A percentile compares a stretch with the other conserved stretches of the same genome.
Evolutionary conservation across 2,797 vertebrate genomes (phyloP).

Genomic region (Xenentodon cancila): DNA sequence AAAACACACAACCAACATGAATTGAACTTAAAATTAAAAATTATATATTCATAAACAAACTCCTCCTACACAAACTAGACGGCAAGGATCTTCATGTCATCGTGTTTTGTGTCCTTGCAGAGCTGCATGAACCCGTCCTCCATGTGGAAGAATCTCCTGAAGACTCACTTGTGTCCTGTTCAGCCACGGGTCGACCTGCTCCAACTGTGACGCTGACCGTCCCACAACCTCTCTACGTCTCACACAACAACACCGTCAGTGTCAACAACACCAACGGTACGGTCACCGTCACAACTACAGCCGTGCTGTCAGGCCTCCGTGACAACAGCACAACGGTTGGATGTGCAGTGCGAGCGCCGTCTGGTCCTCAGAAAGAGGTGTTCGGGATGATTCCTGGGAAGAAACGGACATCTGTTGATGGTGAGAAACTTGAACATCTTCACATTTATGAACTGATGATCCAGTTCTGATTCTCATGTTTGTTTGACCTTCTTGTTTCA

Average conservation of each 20-base stretch:
- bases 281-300: constrained; percentile 34
- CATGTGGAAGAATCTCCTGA: background rate
- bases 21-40: too few species aligned
- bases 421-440: too few species aligned
- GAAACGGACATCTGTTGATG: background rate
- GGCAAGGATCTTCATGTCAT: too few species aligned
- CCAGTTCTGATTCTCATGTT: too few species aligned
- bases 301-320: constrained; percentile 15
- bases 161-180: constrained; percentile 46
- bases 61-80: too few species aligned
- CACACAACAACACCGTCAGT: background rate
- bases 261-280: constrained; percentile 33
- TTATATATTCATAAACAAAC: too few species aligned
- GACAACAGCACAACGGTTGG: background rate
- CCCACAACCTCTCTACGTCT: background rate
- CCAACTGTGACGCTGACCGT: constrained; percentile 34
- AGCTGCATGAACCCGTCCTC: constrained; percentile 11
- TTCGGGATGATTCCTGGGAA: constrained; percentile 9
- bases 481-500: too few species aligned
- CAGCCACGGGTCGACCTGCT: constrained; percentile 51
- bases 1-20: background rate
- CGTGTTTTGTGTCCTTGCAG: background rate
- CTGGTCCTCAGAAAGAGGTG: constrained; percentile 6
- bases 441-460: too few species aligned
- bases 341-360: constrained; percentile 30